Percentiles rank a stretch among this genome's conserved stretches.
Conservation (phyloP, 2,797 vertebrate species). For the Cyprinodon diabolis region DNA sequence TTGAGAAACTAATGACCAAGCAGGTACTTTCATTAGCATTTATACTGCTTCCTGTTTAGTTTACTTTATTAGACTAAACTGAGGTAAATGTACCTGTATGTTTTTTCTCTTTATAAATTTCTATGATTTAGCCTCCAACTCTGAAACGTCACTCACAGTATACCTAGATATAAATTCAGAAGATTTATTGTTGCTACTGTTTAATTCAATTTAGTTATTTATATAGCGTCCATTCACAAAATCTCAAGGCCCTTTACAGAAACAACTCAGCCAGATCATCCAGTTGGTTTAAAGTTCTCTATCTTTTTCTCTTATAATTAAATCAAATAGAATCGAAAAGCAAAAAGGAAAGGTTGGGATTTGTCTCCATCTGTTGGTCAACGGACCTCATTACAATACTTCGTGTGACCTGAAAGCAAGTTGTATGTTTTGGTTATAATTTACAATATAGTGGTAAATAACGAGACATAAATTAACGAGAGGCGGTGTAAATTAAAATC, state of each 20-base stretch:
- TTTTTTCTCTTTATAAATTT: background rate
- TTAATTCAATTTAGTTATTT: too few relatives aligned
- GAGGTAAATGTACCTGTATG: background rate
- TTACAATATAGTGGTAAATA: background rate
- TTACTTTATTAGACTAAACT: background rate
- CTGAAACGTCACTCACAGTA: background rate
- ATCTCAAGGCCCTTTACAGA: too few relatives aligned
- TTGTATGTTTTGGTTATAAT: background rate
- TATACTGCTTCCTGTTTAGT: background rate
- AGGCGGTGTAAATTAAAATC: too few relatives aligned
- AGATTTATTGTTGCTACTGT: background rate
- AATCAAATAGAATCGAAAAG: too few relatives aligned
- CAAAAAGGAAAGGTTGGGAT: background rate
- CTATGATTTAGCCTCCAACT: too few relatives aligned
- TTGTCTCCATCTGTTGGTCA: conserved; percentile 57
- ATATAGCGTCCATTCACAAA: too few relatives aligned
- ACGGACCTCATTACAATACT: background rate
- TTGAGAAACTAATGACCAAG: conserved; percentile 95
- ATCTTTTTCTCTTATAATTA: too few relatives aligned
- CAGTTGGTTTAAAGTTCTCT: too few relatives aligned
- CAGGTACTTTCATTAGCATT: conserved; percentile 79
- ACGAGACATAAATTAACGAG: background rate
- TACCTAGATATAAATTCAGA: background rate
- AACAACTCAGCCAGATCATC: too few relatives aligned
- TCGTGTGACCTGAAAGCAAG: background rate